phyloP scores from a whole-genome alignment of 2,888 invertebrate genomes.

The Tinea trinotella region DNA sequence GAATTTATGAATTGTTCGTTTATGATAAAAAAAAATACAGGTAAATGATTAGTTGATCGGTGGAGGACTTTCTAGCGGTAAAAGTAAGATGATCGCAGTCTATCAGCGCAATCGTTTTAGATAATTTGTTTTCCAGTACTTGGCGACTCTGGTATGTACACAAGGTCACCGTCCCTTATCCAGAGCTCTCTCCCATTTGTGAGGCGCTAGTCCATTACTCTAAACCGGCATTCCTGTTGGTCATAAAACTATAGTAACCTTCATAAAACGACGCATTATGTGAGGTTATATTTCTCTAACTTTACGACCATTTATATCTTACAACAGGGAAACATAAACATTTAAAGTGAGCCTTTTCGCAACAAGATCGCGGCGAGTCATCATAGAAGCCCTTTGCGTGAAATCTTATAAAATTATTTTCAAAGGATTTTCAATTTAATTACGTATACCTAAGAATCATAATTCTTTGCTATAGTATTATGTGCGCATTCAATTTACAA shows the following conservation, averaged over 20 bases:
- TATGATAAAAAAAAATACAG: background rate
- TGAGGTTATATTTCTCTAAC: background rate
- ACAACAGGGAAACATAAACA: background rate
- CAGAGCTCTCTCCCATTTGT: constrained; percentile 3
- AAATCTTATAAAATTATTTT: too few relatives aligned
- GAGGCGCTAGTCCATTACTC: constrained; percentile 3
- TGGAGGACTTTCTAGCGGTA: background rate
- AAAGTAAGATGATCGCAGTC: background rate
- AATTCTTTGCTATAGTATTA: too few relatives aligned
- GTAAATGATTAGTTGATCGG: background rate
- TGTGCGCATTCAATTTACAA: too few relatives aligned
- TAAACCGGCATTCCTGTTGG: background rate
- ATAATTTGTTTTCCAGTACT: background rate
- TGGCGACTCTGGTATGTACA: background rate
- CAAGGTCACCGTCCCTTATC: constrained; percentile 5
- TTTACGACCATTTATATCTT: background rate
- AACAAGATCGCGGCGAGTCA: background rate
- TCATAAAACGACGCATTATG: background rate
- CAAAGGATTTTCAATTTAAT: too few relatives aligned
- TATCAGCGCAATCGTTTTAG: background rate
- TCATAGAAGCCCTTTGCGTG: too few relatives aligned
- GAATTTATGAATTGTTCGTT: background rate
- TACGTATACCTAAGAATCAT: too few relatives aligned
- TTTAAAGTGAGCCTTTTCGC: background rate
- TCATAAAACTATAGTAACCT: constrained; percentile 4